Base-by-base conservation (phyloP, 1,140 invertebrate genomes). In the Heliothis subflexa region DNA sequence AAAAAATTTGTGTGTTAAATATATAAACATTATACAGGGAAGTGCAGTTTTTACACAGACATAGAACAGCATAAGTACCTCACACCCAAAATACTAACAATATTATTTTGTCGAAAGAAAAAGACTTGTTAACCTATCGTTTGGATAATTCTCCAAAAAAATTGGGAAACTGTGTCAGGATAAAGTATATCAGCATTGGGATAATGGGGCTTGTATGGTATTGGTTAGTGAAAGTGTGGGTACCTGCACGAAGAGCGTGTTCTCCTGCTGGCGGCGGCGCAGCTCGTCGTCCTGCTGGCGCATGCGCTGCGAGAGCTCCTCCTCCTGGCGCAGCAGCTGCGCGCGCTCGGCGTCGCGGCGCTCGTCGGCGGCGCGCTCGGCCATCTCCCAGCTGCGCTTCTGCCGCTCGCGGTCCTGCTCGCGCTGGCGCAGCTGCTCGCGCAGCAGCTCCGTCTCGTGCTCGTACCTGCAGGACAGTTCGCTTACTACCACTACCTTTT, bases 361-460 rank as follows among this genome's bases (percentile, higher is more conserved):
- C 91, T 98, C 97, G 83, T 98, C 97, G 3, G 96, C 97, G 87
- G 97, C 97, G 76, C 97, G 95, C 88, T 98, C 97, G 52, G 97
- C 97, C 96, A 97, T 96, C 94, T 98, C 98, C 97, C 97, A 98
- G 89, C 98, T 97, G 81, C 97, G 95, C 89, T 98, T 98, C 92
- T 98, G 97, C 4, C 97, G 96, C 89, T 98, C 98, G 80, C 97
- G 96, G 91, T 98, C 98, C 84, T 97, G 96, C 95, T 99, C 98
- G 74, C 98, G 96, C 86, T 97, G 96, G 33, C 98, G 96, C 81
- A 99, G 92, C 95, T 98, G 97, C 97, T 91, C 83, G 89, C 91
- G 86, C 25, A 95, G 85, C 79, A 94, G 66, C 86, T 94, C 92
- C 33, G 92, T 94, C 85, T 94, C 93, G 81, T 94, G 92, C 88